Base-by-base conservation (phyloP, 2,113 vertebrate genomes). In the Cisticola juncidis region DNA sequence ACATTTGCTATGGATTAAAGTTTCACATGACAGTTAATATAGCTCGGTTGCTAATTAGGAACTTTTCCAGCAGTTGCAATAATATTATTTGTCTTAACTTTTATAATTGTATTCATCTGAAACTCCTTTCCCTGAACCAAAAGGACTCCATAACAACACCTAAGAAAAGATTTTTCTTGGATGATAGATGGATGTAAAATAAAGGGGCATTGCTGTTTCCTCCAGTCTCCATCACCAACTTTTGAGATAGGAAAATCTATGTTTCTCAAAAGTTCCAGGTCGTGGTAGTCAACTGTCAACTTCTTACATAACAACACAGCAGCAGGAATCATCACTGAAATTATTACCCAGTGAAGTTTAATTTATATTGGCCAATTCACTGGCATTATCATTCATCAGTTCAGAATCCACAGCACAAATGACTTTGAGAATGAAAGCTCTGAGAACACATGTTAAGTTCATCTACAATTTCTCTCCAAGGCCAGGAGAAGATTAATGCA, bases 401-500 rank as follows among this genome's bases (percentile, higher is more conserved):
- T 31, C 9, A 47, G 21, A 45, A 88, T 60, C 48, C 44, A 35
- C 26, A 28, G 47, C 36, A 83, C 19, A 58, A 88, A 61, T 54
- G 64, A 81, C 44, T 77, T 80, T 12, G 40, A 83, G 76, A 86
- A 81, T 65, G 80, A 21, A 90, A 71, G 40, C 14, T 72, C 48
- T 76, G 31, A 84, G 86, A 77, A 86, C 90, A 84, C 50, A 15
- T 94, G 92, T 42, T 85, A 88, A 73, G 7, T 78, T 92, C 48
- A 92, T 96, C 45, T 81, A 80, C 72, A 78, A 35, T 62, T 80
- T 94, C 81, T 87, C 36, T 87, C 51, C 62, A 56, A 69, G 73
- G 35, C 86, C 58, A 71, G 54, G 23, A 87, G 58, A 90, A 95
- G 69, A 93, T 95, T 86, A 81, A 91, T 62, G 57, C 24, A 44